Evolutionary conservation across 2,888 invertebrate genomes (phyloP).

Genomic region (Philereme transversata): DNA sequence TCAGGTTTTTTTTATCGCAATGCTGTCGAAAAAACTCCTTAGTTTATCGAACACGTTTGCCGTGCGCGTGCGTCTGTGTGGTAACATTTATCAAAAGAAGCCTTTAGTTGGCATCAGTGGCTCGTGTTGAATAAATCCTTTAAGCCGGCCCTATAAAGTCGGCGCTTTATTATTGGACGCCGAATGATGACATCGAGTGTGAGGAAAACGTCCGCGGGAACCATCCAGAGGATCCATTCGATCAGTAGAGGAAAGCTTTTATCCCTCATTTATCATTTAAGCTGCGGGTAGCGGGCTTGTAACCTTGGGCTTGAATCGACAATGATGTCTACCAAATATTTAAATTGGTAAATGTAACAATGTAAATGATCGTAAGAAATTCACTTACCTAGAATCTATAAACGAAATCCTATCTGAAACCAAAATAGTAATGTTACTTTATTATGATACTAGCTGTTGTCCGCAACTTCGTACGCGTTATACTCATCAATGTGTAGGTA

Average conservation of each 20-base stretch:
- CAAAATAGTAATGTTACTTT: too few species aligned
- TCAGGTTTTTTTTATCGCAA: too few species aligned
- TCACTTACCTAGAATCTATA: too few species aligned
- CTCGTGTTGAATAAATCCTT: slow-evolving; percentile 20
- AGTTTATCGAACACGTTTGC: too few species aligned
- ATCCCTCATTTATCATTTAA: slow-evolving; percentile 57
- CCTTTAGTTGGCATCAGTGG: slow-evolving; percentile 1
- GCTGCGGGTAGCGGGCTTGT: slow-evolving; percentile 14
- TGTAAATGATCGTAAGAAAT: too few species aligned
- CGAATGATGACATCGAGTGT: slow-evolving; percentile 38
- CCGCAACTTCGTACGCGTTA: too few species aligned
- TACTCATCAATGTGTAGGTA: too few species aligned
- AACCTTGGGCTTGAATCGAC: background rate
- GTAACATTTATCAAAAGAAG: background rate
- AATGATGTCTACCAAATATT: background rate
- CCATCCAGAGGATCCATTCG: slow-evolving; percentile 23
- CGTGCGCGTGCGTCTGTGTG: too few species aligned
- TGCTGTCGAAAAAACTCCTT: too few species aligned
- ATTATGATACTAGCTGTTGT: too few species aligned
- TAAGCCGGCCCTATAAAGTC: slow-evolving; percentile 26
- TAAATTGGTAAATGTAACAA: background rate
- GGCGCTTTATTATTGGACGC: slow-evolving; percentile 33
- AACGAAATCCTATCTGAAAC: too few species aligned
- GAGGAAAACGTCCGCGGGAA: slow-evolving; percentile 25
- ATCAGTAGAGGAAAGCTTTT: slow-evolving; percentile 45